Base-by-base conservation (phyloP, 1,140 invertebrate species). In the Telenomus remus region DNA sequence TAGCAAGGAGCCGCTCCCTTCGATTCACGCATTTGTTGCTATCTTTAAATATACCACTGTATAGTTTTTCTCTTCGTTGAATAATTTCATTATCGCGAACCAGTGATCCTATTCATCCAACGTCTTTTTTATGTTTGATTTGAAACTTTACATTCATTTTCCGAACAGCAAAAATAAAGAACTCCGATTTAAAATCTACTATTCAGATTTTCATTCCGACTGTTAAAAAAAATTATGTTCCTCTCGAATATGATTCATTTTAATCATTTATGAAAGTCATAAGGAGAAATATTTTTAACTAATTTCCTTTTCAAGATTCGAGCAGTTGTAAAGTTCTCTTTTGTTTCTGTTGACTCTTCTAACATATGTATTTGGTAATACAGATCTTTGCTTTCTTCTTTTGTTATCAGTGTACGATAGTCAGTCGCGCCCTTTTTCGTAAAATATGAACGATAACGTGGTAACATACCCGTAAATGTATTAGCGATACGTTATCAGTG, bases 401-500 rank as follows among this genome's bases (percentile, higher is more conserved):
- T 49, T 6, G 19, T 65, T 65, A 73, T 73, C 70, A 59, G 27
- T 44, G 15, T 27, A 27, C 48, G 60, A 54, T 65, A 44, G 49
- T 73, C 55, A 65, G 70, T 60, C 61, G 49, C 70, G 43, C 70
- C 70, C 61, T 73, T 65, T 54, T 73, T 54, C 70, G 15, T 49
- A 37, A 73, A 73, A 55, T 59, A 64, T 65, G 60, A 65, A 65
- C 70, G 48, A 73, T 73, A 73, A 55, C 70, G 43, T 65, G 59
- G 53, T 42, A 59, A 54, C 60, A 59, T 53, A 51, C 9, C 42
- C 53, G 19, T 49, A 65, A 73, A 73, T 65, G 60, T 60, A 48
- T 44, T 14, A n/a, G 55, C 50, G 55, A 65, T 65, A 64, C 16
- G 49, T 65, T 73, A 73, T 73, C 70, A 65, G 54, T 51, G 39